Conservation (phyloP, 2,113 vertebrate genomes). For the Benthochromis sp. region DNA sequence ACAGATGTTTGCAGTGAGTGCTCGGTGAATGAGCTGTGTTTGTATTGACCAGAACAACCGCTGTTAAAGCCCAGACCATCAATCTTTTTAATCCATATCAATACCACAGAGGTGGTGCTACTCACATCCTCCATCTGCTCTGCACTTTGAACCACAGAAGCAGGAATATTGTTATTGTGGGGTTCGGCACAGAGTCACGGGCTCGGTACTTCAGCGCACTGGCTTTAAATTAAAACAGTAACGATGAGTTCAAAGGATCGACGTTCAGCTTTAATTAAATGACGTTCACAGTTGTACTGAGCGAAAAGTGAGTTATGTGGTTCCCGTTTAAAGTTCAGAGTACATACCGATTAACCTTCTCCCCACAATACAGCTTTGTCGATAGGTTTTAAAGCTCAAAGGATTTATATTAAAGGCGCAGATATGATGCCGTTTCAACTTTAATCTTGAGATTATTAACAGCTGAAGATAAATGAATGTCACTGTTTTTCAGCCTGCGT, state of each 20-base stretch:
- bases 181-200: background rate
- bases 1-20: background rate
- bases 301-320: background rate
- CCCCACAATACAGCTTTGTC: background rate
- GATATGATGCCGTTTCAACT: background rate
- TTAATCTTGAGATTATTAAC: background rate
- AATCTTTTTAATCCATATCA: background rate
- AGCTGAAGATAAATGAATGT: background rate
- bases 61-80: background rate
- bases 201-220: background rate
- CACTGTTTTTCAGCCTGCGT: background rate
- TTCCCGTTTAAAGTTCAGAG: background rate
- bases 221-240: background rate
- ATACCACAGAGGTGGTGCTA: background rate
- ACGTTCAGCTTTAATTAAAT: background rate
- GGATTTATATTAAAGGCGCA: background rate
- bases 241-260: background rate
- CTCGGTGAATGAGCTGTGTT: background rate
- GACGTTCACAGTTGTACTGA: background rate
- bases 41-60: background rate
- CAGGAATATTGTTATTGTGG: background rate
- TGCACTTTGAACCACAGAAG: background rate
- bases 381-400: background rate
- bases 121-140: background rate
- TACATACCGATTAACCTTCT: background rate